phyloP scores from a whole-genome alignment of 2,113 vertebrate species.

The Corynorhinus townsendii region DNA sequence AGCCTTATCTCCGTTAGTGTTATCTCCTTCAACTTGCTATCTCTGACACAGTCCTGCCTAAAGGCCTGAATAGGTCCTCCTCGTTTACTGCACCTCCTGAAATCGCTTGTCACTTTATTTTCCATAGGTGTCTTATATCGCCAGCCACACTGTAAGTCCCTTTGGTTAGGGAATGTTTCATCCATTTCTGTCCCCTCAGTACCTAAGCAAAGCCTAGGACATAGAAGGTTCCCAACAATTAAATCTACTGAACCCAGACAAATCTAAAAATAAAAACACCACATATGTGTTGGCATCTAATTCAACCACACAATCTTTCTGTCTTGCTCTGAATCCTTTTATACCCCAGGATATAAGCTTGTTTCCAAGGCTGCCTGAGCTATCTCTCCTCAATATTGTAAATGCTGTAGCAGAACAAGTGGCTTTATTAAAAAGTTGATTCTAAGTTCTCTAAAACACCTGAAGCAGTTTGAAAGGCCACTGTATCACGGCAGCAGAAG shows the following conservation, averaged over 20 bases:
- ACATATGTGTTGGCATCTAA: neutral
- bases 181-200: neutral
- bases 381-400: constrained; percentile 28
- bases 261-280: constrained; percentile 27
- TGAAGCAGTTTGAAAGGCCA: neutral
- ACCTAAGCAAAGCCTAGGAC: neutral
- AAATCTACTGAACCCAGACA: neutral
- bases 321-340: constrained; percentile 7
- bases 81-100: neutral
- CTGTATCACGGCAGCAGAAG: neutral
- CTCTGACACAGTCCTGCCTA: neutral
- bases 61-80: neutral
- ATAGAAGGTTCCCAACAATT: neutral
- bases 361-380: constrained; percentile 17
- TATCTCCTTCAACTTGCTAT: neutral
- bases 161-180: neutral
- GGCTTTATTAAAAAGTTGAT: neutral
- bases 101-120: neutral
- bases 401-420: neutral
- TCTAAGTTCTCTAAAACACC: constrained; percentile 15
- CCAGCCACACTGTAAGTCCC: neutral
- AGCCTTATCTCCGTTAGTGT: neutral
- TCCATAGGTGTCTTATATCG: neutral
- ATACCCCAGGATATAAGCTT: neutral
- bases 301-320: neutral